Percentiles rank a stretch among this genome's conserved stretches.
Conservation (phyloP, 2,113 vertebrate genomes). For the Carassius carassius region DNA sequence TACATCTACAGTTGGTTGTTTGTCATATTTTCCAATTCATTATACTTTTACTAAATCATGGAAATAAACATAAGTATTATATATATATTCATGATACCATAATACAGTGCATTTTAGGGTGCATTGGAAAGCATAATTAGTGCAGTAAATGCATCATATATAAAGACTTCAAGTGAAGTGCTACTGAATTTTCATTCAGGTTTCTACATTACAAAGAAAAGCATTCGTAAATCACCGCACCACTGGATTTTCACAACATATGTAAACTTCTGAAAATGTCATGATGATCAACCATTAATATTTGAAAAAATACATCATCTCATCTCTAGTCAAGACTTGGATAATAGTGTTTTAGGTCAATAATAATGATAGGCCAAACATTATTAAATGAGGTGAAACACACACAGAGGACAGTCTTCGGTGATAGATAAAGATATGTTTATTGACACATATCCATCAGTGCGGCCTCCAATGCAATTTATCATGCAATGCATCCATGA, state of each 20-base stretch:
- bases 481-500: conserved; percentile 94
- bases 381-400: background rate
- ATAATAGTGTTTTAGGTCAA: background rate
- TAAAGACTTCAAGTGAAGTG: too few relatives aligned
- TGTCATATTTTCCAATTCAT: too few relatives aligned
- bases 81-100: too few relatives aligned
- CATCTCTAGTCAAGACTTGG: background rate
- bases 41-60: too few relatives aligned
- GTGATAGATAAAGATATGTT: conserved; percentile 95
- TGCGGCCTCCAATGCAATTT: conserved; percentile 94
- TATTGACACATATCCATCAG: conserved; percentile 99
- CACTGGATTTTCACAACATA: background rate
- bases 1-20: too few relatives aligned
- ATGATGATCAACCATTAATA: background rate
- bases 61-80: too few relatives aligned
- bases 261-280: background rate
- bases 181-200: too few relatives aligned
- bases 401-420: conserved; percentile 70
- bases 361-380: background rate
- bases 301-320: background rate
- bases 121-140: too few relatives aligned
- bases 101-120: too few relatives aligned
- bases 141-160: too few relatives aligned
- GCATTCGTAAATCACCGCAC: background rate
- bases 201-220: background rate